These are phyloP conservation scores for Musca domestica DNA, from an alignment of 1,140 invertebrate species.

Conservation along the genomic window DNA sequence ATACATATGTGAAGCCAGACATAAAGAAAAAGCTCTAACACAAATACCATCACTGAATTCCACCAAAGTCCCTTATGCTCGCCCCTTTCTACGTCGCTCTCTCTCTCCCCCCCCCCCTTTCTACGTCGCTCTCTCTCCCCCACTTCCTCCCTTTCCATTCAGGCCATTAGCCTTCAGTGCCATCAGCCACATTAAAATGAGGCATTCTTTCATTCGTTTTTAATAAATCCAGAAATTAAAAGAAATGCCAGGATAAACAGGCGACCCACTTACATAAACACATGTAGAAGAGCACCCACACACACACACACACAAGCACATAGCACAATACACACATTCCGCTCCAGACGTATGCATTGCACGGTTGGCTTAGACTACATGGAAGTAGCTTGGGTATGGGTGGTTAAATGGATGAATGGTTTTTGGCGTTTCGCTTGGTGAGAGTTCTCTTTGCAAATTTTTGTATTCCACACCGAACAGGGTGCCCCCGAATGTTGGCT, in stretches of 20 bases:
- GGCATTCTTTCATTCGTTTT: neutral
- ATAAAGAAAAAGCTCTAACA: slow-evolving; percentile 10
- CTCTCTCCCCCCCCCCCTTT: too few relatives aligned
- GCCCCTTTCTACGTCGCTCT: too few relatives aligned
- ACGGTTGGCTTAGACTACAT: too few relatives aligned
- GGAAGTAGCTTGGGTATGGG: too few relatives aligned
- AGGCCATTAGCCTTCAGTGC: neutral
- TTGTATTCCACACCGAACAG: too few relatives aligned
- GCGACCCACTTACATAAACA: slow-evolving; percentile 12
- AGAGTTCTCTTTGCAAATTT: too few relatives aligned
- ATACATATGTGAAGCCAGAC: neutral
- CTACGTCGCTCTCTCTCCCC: too few relatives aligned
- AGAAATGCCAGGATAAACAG: slow-evolving; percentile 3
- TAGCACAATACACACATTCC: neutral
- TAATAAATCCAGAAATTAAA: slow-evolving; percentile 22
- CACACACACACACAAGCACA: neutral
- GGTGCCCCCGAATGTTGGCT: neutral
- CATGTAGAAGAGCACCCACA: neutral
- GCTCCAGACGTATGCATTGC: neutral
- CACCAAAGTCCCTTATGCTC: neutral
- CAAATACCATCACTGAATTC: slow-evolving; percentile 6
- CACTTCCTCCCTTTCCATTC: neutral
- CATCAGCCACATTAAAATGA: neutral
- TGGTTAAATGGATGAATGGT: too few relatives aligned
- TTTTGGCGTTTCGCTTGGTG: too few relatives aligned